Evolutionary conservation across 1,140 invertebrate species (phyloP).

Genomic region (Euschistus heros): DNA sequence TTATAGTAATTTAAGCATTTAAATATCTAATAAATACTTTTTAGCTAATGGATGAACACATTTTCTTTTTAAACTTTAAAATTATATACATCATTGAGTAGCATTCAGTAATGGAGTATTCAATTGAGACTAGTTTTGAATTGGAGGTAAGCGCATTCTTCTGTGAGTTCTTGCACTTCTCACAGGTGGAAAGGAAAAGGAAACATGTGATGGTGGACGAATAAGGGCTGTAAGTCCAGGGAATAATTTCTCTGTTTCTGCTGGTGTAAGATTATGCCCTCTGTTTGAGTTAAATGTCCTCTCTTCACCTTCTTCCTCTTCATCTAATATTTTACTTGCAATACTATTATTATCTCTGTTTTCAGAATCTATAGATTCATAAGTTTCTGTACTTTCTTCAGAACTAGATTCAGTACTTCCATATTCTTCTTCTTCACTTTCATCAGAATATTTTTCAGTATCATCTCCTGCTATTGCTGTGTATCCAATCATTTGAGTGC

Average conservation of each 20-base stretch:
- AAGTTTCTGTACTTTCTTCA: constrained; percentile 29
- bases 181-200: constrained; percentile 19
- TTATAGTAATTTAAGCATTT: no score
- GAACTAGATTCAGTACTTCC: constrained; percentile 28
- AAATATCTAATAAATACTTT: no score
- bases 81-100: no score
- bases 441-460: constrained; percentile 29
- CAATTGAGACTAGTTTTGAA: background rate
- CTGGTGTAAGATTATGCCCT: constrained; percentile 18
- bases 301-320: constrained; percentile 20
- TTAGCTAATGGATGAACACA: no score
- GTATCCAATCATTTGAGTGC: constrained; percentile 25
- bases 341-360: constrained; percentile 8
- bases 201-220: constrained; percentile 11
- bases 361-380: background rate
- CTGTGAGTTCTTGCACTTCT: constrained; percentile 25
- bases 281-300: constrained; percentile 19
- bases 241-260: constrained; percentile 16
- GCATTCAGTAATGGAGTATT: no score
- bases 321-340: background rate
- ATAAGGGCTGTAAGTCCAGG: constrained; percentile 17
- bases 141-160: constrained; percentile 29
- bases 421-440: constrained; percentile 25
- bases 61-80: background rate
- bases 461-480: constrained; percentile 33